phyloP scores from a whole-genome alignment of 2,113 vertebrate species.

The Sinocyclocheilus grahami region DNA sequence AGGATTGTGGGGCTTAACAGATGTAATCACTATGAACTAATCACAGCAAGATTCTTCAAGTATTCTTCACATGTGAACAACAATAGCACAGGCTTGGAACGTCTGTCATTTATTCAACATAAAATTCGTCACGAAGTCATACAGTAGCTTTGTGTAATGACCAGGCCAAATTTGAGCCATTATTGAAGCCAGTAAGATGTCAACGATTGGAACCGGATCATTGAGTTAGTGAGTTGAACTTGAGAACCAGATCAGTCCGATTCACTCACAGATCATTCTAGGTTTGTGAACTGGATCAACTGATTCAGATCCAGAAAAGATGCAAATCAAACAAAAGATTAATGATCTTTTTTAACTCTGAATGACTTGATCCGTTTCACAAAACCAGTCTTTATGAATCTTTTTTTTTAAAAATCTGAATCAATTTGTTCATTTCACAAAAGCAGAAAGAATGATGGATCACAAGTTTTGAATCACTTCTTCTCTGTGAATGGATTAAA shows the following conservation, averaged over 20 bases:
- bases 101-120: no score
- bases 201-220: not conserved
- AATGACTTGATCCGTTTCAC: not conserved
- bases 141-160: not conserved
- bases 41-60: not conserved
- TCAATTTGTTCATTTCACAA: not conserved
- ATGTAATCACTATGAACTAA: not conserved
- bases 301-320: not conserved
- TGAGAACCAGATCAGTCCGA: not conserved
- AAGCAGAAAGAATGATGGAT: not conserved
- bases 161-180: not conserved
- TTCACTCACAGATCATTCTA: not conserved
- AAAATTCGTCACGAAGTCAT: not conserved
- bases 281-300: not conserved
- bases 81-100: not conserved
- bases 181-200: not conserved
- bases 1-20: not conserved
- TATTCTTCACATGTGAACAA: not conserved
- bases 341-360: not conserved
- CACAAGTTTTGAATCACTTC: no score
- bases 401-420: not conserved
- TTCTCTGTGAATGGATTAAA: no score
- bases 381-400: not conserved
- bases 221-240: not conserved
- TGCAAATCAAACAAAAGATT: not conserved